Evolutionary conservation across 2,888 invertebrate species (phyloP).

Genomic region (Priocnemis perturbator): DNA sequence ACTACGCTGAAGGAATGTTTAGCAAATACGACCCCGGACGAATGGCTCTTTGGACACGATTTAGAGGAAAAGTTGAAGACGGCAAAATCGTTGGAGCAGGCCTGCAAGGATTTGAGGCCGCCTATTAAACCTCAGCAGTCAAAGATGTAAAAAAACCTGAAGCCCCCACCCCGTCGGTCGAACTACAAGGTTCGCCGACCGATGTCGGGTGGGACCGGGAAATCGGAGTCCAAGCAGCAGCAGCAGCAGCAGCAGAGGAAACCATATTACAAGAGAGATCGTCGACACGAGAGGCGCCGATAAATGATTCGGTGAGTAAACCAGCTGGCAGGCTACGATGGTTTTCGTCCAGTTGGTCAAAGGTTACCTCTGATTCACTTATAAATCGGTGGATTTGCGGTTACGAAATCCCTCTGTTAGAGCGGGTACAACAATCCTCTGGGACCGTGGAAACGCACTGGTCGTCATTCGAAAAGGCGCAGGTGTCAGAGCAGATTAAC

Average conservation of each 20-base stretch:
- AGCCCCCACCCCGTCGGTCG: conserved; percentile 10
- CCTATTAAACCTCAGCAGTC: conserved; percentile 21
- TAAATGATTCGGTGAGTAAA: conserved; percentile 41
- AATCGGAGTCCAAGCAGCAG: background rate
- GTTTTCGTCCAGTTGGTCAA: conserved; percentile 16
- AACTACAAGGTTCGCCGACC: background rate
- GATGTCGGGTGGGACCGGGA: conserved; percentile 14
- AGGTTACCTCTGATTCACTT: conserved; percentile 26
- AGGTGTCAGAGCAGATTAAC: conserved; percentile 14
- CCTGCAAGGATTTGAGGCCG: background rate
- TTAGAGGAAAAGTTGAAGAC: background rate
- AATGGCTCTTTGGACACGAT: background rate
- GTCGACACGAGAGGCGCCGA: background rate
- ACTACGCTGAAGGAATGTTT: conserved; percentile 30
- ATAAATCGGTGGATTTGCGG: conserved; percentile 39
- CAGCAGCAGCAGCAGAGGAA: background rate
- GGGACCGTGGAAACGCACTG: conserved; percentile 22
- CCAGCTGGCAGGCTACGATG: conserved; percentile 28
- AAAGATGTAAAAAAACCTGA: background rate
- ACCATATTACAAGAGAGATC: background rate
- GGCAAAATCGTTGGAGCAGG: background rate
- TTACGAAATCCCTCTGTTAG: conserved; percentile 38
- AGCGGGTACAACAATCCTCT: conserved; percentile 22
- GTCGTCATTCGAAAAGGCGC: conserved; percentile 19
- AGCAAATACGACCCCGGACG: conserved; percentile 13